These are phyloP conservation scores for Beris morrisii DNA, from an alignment of 2,888 invertebrate species.

Conservation along the genomic window DNA sequence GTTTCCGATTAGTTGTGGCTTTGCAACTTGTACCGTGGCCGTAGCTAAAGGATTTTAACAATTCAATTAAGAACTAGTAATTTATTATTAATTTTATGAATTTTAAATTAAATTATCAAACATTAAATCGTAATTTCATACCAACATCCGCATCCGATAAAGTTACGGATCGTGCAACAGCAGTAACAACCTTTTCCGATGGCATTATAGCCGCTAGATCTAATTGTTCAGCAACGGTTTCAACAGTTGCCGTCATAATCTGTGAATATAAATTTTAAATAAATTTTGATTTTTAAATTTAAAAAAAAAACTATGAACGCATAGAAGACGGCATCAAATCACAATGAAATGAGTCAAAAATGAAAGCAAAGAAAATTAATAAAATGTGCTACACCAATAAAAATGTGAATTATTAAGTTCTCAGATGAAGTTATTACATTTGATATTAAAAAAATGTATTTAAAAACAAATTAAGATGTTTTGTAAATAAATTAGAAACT, in stretches of 20 bases:
- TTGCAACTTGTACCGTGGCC: constrained; percentile 73
- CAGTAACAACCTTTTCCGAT: constrained; percentile 71
- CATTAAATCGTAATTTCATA: constrained; percentile 52
- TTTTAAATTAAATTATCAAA: constrained; percentile 32
- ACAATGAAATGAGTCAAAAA: constrained; percentile 12
- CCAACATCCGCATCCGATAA: constrained; percentile 88
- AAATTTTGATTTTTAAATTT: constrained; percentile 5
- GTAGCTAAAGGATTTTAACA: constrained; percentile 57
- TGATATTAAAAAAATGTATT: constrained; percentile 28
- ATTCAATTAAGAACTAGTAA: neutral
- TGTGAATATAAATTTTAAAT: constrained; percentile 50
- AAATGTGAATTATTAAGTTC: constrained; percentile 6
- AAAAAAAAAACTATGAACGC: constrained; percentile 17
- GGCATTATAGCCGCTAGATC: constrained; percentile 87
- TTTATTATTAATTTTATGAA: constrained; percentile 30
- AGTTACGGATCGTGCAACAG: constrained; percentile 83
- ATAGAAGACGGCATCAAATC: constrained; percentile 8
- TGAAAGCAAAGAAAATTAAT: constrained; percentile 9
- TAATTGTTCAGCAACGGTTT: constrained; percentile 87
- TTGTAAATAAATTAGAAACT: no score
- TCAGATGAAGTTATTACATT: neutral
- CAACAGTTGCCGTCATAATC: constrained; percentile 95
- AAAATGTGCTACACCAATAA: constrained; percentile 33
- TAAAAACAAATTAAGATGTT: no score
- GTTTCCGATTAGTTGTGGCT: constrained; percentile 74